Evolutionary conservation across 2,888 invertebrate genomes (phyloP), one percentile per base, ranked within the genome.

Genomic region (Tenthredo amoena): DNA sequence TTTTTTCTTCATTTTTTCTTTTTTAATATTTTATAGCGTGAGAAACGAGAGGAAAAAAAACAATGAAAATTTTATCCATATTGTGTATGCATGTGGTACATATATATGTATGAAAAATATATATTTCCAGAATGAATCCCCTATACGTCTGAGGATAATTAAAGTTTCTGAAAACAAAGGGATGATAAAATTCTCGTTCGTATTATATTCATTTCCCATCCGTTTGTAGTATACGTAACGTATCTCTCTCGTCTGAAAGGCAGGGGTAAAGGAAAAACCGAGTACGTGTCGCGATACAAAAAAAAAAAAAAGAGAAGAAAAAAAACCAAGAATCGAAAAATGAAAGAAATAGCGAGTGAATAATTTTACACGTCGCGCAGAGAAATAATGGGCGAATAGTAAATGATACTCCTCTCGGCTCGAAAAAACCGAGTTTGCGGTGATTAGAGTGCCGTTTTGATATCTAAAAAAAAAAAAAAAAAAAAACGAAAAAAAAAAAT

Each of bases 381-480:
- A 68, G 31, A 18, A 34, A 3, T 26, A 10, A 34, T 18, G 31
- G 7, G 31, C 34, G 6, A 34, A 31, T 68, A 68, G 68, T 34
- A 68, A 68, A 68, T 68, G 68, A 68, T 68, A 68, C 34, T 68
- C 18, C 34, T 18, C 18, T 0, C 15, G 34, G 26, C 26, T 26
- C 26, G 26, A 3, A 34, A 68, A 68, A 34, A 26, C 34, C 34
- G 31, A 34, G 31, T 7, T 68, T 68, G 68, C 12, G 68, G 68
- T 68, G 68, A 68, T 74, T 74, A 43, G 72, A 74, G 72, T 74
- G 6, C 18, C 21, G 72, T 74, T 50, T 34, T 15, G 55, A 71
- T 26, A 37, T 26, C 26, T 0, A 0, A 26, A 26, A 26, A 26
- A 0, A 26, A 26, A 26, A 31, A 15, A n/a, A 26, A 9, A 21